Evolutionary conservation across 2,797 vertebrate species (phyloP).

Genomic region (Gymnocypris eckloni): DNA sequence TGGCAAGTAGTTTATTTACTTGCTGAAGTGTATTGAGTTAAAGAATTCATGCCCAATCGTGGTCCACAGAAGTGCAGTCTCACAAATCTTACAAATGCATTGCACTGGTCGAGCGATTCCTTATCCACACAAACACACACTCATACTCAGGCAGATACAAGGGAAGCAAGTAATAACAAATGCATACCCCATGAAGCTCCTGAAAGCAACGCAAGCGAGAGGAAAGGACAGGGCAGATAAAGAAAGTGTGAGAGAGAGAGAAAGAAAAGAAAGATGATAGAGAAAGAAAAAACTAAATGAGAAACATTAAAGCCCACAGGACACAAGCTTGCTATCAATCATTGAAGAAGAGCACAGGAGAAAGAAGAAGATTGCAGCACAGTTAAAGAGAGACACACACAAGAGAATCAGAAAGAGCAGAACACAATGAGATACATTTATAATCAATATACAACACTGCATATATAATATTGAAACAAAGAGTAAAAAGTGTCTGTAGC

Average conservation of each 20-base stretch:
- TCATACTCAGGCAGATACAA: slow-evolving; percentile 56
- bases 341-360: slow-evolving; percentile 25
- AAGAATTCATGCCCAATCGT: neutral
- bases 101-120: neutral
- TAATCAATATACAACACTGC: neutral
- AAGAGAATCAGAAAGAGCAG: neutral
- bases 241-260: slow-evolving; percentile 58
- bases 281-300: slow-evolving; percentile 56
- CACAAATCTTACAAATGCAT: neutral
- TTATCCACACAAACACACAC: slow-evolving; percentile 45
- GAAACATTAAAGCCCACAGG: slow-evolving; percentile 38
- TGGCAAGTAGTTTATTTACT: neutral
- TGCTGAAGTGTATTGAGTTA: neutral
- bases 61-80: neutral
- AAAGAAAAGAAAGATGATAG: slow-evolving; percentile 57
- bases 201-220: slow-evolving; percentile 87
- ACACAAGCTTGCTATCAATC: slow-evolving; percentile 27
- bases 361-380: slow-evolving; percentile 38
- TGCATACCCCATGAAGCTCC: slow-evolving; percentile 97
- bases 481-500: neutral
- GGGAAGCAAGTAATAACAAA: slow-evolving; percentile 52
- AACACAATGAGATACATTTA: slow-evolving; percentile 13
- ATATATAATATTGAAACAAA: neutral
- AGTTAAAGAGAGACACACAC: slow-evolving; percentile 34
- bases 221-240: slow-evolving; percentile 60